phyloP scores from a whole-genome alignment of 2,113 vertebrate species.

The Sylvietta virens region DNA sequence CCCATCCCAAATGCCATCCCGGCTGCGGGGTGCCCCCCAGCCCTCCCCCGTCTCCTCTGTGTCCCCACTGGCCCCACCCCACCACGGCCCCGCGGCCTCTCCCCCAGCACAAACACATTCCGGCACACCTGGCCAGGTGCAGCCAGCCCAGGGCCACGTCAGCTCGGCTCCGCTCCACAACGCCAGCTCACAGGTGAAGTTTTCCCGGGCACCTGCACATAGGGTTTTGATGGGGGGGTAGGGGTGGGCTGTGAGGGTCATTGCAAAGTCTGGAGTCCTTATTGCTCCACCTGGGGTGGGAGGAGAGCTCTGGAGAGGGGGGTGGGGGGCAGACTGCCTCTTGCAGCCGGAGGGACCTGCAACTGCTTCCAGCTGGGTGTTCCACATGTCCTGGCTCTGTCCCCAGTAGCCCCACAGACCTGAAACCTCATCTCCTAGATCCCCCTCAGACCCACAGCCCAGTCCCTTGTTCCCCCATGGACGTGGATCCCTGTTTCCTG shows the following conservation, averaged over 20 bases:
- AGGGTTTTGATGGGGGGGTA: background rate
- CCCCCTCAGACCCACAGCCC: background rate
- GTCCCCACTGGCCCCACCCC: background rate
- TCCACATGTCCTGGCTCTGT: fast-evolving
- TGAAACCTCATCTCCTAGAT: background rate
- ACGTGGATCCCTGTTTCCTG: background rate
- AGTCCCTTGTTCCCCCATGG: background rate
- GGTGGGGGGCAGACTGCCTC: background rate
- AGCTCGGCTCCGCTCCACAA: slow-evolving; percentile 6
- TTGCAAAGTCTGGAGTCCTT: background rate
- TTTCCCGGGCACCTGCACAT: background rate
- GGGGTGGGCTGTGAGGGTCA: background rate
- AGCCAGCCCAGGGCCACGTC: slow-evolving; percentile 58
- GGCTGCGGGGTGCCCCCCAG: background rate
- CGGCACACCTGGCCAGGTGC: background rate
- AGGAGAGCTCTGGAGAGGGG: background rate
- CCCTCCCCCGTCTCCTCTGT: background rate
- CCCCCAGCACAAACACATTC: slow-evolving; percentile 64
- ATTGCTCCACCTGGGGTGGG: background rate
- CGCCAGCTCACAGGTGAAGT: background rate
- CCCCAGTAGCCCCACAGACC: background rate
- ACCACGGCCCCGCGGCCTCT: slow-evolving; percentile 1
- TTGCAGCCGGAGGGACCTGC: background rate
- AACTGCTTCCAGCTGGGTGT: background rate
- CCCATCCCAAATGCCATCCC: background rate